phyloP scores from a whole-genome alignment of 2,888 invertebrate species.

The Creontiades dilutus region DNA sequence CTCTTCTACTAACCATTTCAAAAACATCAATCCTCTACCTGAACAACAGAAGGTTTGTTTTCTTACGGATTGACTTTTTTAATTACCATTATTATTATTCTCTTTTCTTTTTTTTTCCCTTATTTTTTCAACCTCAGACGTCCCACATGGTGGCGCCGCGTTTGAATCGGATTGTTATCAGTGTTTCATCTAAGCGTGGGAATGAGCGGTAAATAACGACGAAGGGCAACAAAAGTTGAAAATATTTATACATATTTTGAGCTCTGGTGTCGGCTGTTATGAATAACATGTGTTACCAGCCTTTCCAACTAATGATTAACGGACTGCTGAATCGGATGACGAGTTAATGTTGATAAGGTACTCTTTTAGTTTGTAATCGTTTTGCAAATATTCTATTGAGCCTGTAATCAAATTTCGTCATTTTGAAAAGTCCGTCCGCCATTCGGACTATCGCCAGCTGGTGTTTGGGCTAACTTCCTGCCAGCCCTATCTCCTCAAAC shows the following conservation, averaged over 20 bases:
- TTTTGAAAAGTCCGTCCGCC: too few relatives aligned
- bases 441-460: too few relatives aligned
- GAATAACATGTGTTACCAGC: too few relatives aligned
- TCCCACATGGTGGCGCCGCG: not conserved
- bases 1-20: not conserved
- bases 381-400: too few relatives aligned
- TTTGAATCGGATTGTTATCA: constrained; percentile 16
- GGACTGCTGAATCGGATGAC: too few relatives aligned
- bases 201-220: not conserved
- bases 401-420: too few relatives aligned
- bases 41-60: constrained; percentile 30
- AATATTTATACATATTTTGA: constrained; percentile 34
- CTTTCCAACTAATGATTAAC: too few relatives aligned
- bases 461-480: too few relatives aligned
- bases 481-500: too few relatives aligned
- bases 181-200: constrained; percentile 38
- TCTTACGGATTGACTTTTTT: constrained; percentile 43
- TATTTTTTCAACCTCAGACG: not conserved
- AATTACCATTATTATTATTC: not conserved
- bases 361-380: too few relatives aligned
- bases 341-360: not conserved
- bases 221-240: not conserved
- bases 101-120: not conserved
- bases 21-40: constrained; percentile 15
- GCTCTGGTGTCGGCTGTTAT: not conserved